Conservation (phyloP, 2,797 vertebrate genomes). For the Nannoperca obscura region DNA sequence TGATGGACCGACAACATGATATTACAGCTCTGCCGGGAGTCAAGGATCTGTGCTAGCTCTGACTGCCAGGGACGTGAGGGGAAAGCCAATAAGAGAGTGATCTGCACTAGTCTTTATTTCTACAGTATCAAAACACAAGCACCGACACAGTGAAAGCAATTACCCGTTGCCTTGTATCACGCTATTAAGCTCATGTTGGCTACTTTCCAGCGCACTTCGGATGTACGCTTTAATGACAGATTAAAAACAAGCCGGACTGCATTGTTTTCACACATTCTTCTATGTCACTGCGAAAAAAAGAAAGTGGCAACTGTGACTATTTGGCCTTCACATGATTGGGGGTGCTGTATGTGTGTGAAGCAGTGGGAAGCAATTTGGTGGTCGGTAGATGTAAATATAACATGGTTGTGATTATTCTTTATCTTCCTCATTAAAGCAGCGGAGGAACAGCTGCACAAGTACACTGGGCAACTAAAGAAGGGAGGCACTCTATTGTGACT, state of each 20-base stretch:
- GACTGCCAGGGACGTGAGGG: constrained; percentile 42
- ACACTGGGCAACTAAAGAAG: constrained; percentile 80
- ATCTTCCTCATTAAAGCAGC: constrained; percentile 88
- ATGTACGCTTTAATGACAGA: constrained; percentile 39
- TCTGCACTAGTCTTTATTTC: constrained; percentile 28
- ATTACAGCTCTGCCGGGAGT: constrained; percentile 54
- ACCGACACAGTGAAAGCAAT: constrained; percentile 33
- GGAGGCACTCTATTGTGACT: constrained; percentile 85
- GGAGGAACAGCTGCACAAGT: constrained; percentile 85
- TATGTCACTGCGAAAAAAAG: background rate
- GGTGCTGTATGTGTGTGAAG: background rate
- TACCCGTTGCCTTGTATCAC: constrained; percentile 14
- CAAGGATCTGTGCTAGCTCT: constrained; percentile 50
- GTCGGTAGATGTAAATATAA: constrained; percentile 79
- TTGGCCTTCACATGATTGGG: constrained; percentile 18
- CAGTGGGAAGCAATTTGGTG: constrained; percentile 71
- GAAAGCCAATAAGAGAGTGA: constrained; percentile 42
- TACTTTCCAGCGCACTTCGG: constrained; percentile 37
- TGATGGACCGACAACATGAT: constrained; percentile 53
- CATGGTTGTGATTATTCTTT: constrained; percentile 84
- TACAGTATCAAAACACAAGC: constrained; percentile 42
- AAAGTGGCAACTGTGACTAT: background rate
- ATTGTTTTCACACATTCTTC: constrained; percentile 17
- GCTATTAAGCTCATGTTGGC: constrained; percentile 39
- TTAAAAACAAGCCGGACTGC: constrained; percentile 25